Conservation (phyloP, 2,113 vertebrate genomes). For the Rana temporaria region DNA sequence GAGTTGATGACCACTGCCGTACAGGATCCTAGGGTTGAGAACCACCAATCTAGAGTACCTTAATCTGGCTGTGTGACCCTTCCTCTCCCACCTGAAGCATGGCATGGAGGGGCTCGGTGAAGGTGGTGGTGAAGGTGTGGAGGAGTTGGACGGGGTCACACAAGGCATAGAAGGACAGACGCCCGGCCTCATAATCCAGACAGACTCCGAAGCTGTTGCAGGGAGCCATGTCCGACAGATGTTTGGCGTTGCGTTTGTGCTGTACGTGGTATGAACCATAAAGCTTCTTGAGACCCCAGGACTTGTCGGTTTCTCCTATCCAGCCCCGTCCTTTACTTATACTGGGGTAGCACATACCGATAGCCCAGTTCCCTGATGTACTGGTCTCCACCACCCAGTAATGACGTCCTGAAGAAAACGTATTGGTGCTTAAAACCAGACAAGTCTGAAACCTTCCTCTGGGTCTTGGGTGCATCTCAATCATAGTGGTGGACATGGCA, state of each 20-base stretch:
- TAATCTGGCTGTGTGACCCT: too few relatives aligned
- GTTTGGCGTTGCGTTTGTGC: background rate
- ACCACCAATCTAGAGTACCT: too few relatives aligned
- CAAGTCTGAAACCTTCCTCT: background rate
- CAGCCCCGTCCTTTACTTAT: background rate
- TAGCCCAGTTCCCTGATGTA: background rate
- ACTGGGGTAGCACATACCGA: background rate
- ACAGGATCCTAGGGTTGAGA: too few relatives aligned
- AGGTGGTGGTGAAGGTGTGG: background rate
- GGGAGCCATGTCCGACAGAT: background rate
- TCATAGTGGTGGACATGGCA: too few relatives aligned
- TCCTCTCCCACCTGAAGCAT: too few relatives aligned
- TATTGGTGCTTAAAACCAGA: background rate
- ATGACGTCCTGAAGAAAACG: background rate
- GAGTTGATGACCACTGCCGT: too few relatives aligned
- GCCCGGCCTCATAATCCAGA: background rate
- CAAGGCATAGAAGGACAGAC: background rate
- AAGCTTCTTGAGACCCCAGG: background rate
- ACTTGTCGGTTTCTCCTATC: background rate
- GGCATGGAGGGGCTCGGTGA: background rate
- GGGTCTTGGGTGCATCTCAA: background rate
- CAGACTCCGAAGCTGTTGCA: background rate
- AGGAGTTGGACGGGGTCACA: background rate
- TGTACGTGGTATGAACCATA: accelerated
- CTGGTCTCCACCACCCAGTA: constrained; percentile 2